Evolutionary conservation across 2,113 vertebrate species (phyloP), one percentile per base, ranked within the genome.

Genomic region (Cryptotis parvus): DNA sequence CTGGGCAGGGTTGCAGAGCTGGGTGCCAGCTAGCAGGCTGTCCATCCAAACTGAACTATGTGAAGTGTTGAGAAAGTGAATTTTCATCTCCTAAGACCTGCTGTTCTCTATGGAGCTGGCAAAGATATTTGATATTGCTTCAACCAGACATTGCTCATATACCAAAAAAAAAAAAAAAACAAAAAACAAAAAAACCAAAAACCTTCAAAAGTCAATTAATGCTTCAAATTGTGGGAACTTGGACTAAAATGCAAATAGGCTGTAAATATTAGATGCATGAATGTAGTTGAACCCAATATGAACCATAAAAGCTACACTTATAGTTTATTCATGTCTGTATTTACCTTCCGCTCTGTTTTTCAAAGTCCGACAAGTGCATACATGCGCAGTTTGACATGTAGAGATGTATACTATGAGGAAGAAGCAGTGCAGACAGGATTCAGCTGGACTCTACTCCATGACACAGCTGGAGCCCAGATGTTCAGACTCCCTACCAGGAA

Each of bases 341-440:
- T 63, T 26, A 43, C 4, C 24, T 78, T 82, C 52, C 35, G 24
- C 16, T 84, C 24, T 58, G 55, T 76, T 84, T 81, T 76, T 39
- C 6, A 61, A 66, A 76, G 29, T 15, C 29, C 33, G 24, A n/a
- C 4, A n/a, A 81, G 27, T 61, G 26, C 29, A 8, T 27, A 4
- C 27, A 27, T 29, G 9, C n/a, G 18, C 27, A 55, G 82, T 65
- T 93, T 79, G 55, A 39, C 2, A 31, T 9, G 7, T 29, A 92
- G 68, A 52, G 79, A 80, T 58, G 52, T 70, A 43, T 27, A 58
- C 63, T 45, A 52, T 39, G 66, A 87, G 73, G 37, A 88, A 88
- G 74, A n/a, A 65, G 1, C 79, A 82, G 79, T n/a, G 31, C 43
- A 72, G n/a, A 29, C 2, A 7, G 10, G 49, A 20, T 43, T 22